Evolutionary conservation across 2,797 vertebrate genomes (phyloP), one percentile per base, ranked within the genome.

Genomic region (Gymnoscopelus microlampas): DNA sequence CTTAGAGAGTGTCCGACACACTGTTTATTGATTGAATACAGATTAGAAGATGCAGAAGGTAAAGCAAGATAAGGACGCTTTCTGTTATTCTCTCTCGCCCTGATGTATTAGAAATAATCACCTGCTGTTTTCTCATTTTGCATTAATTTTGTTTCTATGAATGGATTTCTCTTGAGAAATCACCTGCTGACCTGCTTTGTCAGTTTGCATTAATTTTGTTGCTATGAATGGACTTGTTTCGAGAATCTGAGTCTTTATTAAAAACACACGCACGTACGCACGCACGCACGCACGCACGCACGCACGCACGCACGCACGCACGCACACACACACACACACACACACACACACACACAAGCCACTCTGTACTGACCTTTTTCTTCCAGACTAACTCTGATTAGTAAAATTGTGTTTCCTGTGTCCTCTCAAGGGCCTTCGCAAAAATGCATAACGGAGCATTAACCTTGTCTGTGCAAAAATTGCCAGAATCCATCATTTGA

Each of bases 331-430:
- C 32, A 32, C 32, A 32, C 32, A 32, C 32, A 5, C 32, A 32
- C 32, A 5, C 32, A 32, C 32, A 5, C 32, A 32, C 39, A 39
- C 39, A 71, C 56, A 49, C 53, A 56, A 53, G 68, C 76, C 70
- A 51, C 70, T 81, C 69, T 78, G 48, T 69, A 66, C 59, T 71
- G 72, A 82, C 75, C 74, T 74, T 85, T 85, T 80, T 59, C 77
- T 68, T 85, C 60, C 66, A 80, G 55, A 68, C 68, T 77, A 51
- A 65, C 87, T 81, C 64, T 64, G 68, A 81, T 86, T 67, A 71
- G 76, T 74, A 72, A 55, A 73, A 85, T 79, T 85, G 64, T 70
- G 48, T 81, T 83, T 78, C 60, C 62, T 9, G 0, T 58, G 54
- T 71, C 14, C 54, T 78, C 58, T 78, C 58, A 53, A 44, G 78